A percentile compares a stretch with the other conserved stretches of the same genome.
Conservation (phyloP, 2,888 invertebrate species). For the Calameuta filiformis region DNA sequence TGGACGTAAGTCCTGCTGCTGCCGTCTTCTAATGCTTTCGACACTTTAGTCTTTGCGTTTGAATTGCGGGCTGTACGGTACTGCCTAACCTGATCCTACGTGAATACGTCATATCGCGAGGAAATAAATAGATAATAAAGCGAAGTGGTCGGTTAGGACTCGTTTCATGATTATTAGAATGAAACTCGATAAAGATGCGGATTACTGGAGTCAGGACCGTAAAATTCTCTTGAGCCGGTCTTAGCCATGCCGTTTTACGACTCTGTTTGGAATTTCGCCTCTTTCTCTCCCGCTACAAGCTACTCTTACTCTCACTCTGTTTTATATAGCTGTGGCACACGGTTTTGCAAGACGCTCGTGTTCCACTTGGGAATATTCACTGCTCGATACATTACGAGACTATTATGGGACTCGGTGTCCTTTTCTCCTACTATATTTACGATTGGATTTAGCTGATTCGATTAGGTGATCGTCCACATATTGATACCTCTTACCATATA, state of each 20-base stretch:
- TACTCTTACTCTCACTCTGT: not conserved
- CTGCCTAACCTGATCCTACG: not conserved
- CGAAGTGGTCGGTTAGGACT: not conserved
- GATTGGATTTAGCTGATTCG: slow-evolving; percentile 19
- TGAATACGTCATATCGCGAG: not conserved
- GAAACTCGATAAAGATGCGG: slow-evolving; percentile 56
- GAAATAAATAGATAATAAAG: not conserved
- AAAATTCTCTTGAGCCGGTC: slow-evolving; percentile 34
- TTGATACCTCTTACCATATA: not conserved
- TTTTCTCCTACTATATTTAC: not conserved
- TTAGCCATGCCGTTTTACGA: slow-evolving; percentile 41
- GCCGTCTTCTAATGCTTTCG: not conserved
- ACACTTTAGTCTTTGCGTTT: not conserved
- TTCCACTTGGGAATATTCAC: not conserved
- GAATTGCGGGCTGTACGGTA: not conserved
- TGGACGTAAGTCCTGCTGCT: not conserved
- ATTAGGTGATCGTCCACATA: not conserved
- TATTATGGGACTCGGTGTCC: not conserved
- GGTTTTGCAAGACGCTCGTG: not conserved
- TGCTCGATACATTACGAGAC: not conserved
- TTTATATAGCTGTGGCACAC: not conserved
- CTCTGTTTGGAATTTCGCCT: slow-evolving; percentile 43
- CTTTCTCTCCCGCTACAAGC: slow-evolving; percentile 3
- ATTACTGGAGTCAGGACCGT: slow-evolving; percentile 44
- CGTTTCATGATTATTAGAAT: slow-evolving; percentile 39